Evolutionary conservation across 2,113 vertebrate genomes (phyloP), one percentile per base, ranked within the genome.

Genomic region (Dryoscopus gambensis): DNA sequence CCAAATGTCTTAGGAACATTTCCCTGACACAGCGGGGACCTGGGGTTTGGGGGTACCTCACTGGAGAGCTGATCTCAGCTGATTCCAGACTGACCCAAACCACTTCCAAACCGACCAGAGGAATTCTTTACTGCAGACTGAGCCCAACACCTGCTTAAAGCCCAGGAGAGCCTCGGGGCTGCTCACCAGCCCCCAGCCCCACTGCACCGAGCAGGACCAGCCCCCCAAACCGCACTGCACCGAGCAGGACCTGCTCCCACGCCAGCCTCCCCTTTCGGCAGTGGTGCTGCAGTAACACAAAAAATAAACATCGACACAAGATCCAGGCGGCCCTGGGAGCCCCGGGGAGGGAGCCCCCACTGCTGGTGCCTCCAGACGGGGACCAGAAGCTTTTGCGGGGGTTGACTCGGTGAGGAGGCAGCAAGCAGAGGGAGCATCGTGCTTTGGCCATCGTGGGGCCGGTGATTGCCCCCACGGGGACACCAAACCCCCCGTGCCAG

Each of bases 121-220:
- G 31, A 81, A 62, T 46, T 50, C 19, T 35, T 68, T 5, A 1
- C 10, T 56, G 39, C 44, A 50, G 6, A 35, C 13, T 19, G 24
- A 86, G 40, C 42, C 37, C 69, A 23, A 7, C 8, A 2, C 2
- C 11, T 12, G 6, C 42, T 20, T 1, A 23, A 33, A 49, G 15
- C 35, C 39, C 3, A 9, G 60, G 31, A 39, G 40, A 57, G 14
- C 46, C 60, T 24, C 4, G 1, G 52, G 37, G 74, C 3, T 0
- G 0, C 64, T 37, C n/a, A 9, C 2, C 33, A 12, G 28, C 39
- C n/a, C 79, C 87, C 19, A 55, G 24, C 17, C 63, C 33, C 20
- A 1, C 19, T 0, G 6, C 1, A 7, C 52, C 0, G 2, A 28
- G 47, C 24, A 22, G 44, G 33, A 15, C 19, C 25, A 2, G 1